Conservation (phyloP, 2,888 invertebrate genomes). For the Diadegma fenestrale region DNA sequence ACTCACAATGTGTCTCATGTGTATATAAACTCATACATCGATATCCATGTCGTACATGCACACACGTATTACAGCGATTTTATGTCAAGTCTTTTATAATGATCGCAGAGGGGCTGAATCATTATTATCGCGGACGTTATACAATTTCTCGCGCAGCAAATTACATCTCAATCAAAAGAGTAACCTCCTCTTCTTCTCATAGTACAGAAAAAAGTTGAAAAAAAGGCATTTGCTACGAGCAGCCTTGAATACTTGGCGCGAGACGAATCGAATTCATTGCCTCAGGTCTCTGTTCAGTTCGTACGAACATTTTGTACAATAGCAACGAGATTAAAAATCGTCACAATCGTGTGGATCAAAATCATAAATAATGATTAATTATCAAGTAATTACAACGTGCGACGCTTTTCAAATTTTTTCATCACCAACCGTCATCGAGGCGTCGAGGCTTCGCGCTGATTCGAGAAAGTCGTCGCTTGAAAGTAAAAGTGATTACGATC, state of each 20-base stretch:
- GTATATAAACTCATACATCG: slow-evolving; percentile 2
- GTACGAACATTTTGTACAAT: slow-evolving; percentile 16
- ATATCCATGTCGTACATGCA: slow-evolving; percentile 12
- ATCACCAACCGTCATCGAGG: slow-evolving; percentile 54
- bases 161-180: slow-evolving; percentile 67
- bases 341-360: not conserved
- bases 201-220: not conserved
- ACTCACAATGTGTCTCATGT: not conserved
- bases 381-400: not conserved
- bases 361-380: slow-evolving; percentile 1
- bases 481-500: slow-evolving; percentile 65
- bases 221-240: slow-evolving; percentile 32
- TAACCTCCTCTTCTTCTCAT: slow-evolving; percentile 24
- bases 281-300: slow-evolving; percentile 42
- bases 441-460: slow-evolving; percentile 48
- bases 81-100: slow-evolving; percentile 51
- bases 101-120: slow-evolving; percentile 58
- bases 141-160: slow-evolving; percentile 68
- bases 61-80: slow-evolving; percentile 34
- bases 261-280: slow-evolving; percentile 71
- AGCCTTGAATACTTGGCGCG: slow-evolving; percentile 67
- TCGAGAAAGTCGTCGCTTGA: slow-evolving; percentile 62
- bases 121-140: slow-evolving; percentile 66
- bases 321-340: slow-evolving; percentile 19
- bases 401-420: slow-evolving; percentile 7